A percentile compares a stretch with the other conserved stretches of the same genome.
Evolutionary conservation across 2,797 vertebrate species (phyloP).

Genomic region (Manis crassicaudata): DNA sequence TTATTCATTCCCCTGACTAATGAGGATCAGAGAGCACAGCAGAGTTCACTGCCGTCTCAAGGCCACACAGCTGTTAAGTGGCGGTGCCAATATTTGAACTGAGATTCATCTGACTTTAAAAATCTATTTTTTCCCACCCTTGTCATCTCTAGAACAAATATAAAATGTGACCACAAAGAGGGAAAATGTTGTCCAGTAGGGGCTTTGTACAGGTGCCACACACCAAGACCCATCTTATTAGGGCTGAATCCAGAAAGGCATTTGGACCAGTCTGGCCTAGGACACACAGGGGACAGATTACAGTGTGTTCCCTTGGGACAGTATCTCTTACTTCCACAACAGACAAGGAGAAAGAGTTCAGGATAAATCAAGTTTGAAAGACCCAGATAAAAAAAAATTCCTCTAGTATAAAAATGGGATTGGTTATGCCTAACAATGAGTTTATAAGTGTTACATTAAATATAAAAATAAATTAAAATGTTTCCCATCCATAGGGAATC

Average conservation of each 20-base stretch:
- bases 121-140: background rate
- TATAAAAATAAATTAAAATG: background rate
- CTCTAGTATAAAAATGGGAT: background rate
- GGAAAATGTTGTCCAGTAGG: background rate
- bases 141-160: background rate
- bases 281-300: background rate
- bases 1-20: background rate
- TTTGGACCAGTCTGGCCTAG: background rate
- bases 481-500: background rate
- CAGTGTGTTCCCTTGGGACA: background rate
- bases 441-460: background rate
- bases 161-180: background rate
- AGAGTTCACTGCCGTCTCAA: background rate
- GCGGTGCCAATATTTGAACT: background rate
- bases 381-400: background rate
- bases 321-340: too few relatives aligned
- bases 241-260: background rate
- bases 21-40: background rate
- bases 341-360: background rate
- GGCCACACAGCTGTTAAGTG: background rate
- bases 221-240: background rate
- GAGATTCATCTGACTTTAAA: background rate
- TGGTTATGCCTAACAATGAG: background rate
- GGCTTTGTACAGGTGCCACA: background rate
- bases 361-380: background rate